phyloP scores from a whole-genome alignment of 2,888 invertebrate species.

The Leptinotarsa peninsularis region DNA sequence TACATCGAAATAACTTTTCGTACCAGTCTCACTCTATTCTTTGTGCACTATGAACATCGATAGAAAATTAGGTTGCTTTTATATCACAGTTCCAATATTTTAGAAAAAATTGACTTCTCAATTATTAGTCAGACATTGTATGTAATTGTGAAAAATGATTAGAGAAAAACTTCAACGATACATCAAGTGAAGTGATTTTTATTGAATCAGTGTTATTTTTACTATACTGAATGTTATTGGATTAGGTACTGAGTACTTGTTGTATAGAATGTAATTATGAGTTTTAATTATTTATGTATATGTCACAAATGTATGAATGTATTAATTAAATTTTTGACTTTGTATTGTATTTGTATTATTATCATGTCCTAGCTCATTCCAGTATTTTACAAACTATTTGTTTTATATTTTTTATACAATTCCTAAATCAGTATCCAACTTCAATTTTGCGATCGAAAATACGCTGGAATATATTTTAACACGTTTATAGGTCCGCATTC shows the following conservation, averaged over 20 bases:
- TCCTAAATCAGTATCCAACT: not conserved
- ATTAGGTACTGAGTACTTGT: conserved; percentile 21
- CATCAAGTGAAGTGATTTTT: not conserved
- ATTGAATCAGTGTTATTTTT: conserved; percentile 9
- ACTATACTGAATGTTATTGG: conserved; percentile 5
- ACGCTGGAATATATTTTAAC: too few relatives aligned
- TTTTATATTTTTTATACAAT: not conserved
- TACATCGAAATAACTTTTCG: too few relatives aligned
- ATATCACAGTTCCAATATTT: too few relatives aligned
- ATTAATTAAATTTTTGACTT: not conserved
- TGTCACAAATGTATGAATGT: not conserved
- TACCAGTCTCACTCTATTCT: too few relatives aligned
- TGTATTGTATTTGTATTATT: not conserved
- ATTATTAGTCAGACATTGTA: not conserved
- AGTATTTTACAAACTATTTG: not conserved
- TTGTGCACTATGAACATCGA: too few relatives aligned
- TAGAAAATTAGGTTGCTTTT: too few relatives aligned
- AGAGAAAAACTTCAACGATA: not conserved
- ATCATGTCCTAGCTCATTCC: not conserved
- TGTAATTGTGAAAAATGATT: not conserved
- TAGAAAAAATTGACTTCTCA: not conserved
- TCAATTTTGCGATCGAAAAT: too few relatives aligned
- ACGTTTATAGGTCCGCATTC: too few relatives aligned
- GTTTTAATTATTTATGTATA: not conserved
- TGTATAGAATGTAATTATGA: not conserved